These are phyloP conservation scores for Clamator glandarius DNA, from an alignment of 2,797 vertebrate species.

Conservation along the genomic window DNA sequence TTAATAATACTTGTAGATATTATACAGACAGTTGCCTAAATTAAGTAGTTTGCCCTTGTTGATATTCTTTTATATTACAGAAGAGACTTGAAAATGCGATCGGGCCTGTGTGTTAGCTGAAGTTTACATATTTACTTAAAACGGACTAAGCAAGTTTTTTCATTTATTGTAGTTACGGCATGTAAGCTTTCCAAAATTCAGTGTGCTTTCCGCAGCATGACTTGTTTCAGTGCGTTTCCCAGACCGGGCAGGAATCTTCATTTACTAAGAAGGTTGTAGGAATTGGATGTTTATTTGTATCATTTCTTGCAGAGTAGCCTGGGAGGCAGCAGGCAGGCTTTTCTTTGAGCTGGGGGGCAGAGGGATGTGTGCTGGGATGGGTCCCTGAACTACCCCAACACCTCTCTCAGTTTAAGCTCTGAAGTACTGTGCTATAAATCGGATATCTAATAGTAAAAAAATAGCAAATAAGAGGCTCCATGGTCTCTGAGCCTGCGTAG, in stretches of 20 bases:
- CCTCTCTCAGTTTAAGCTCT: rapidly evolving
- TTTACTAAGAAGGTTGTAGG: background rate
- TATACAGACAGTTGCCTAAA: background rate
- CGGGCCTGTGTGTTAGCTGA: background rate
- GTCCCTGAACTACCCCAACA: background rate
- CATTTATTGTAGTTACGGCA: background rate
- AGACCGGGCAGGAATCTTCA: rapidly evolving
- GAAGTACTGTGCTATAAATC: background rate
- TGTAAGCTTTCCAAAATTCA: background rate
- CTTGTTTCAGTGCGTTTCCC: background rate
- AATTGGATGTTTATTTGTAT: background rate
- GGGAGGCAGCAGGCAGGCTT: background rate
- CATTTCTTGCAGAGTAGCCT: background rate
- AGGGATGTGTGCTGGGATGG: rapidly evolving
- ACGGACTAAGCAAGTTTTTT: background rate
- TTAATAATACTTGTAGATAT: background rate
- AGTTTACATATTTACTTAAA: background rate
- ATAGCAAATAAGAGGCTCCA: background rate
- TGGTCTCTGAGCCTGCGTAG: background rate
- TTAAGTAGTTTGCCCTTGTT: background rate
- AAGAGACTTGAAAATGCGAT: background rate
- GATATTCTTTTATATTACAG: background rate
- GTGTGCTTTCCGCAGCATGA: rapidly evolving
- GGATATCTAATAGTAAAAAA: background rate
- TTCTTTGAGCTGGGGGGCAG: rapidly evolving